Evolutionary conservation across 2,797 vertebrate genomes (phyloP).

Genomic region (Sparus aurata): DNA sequence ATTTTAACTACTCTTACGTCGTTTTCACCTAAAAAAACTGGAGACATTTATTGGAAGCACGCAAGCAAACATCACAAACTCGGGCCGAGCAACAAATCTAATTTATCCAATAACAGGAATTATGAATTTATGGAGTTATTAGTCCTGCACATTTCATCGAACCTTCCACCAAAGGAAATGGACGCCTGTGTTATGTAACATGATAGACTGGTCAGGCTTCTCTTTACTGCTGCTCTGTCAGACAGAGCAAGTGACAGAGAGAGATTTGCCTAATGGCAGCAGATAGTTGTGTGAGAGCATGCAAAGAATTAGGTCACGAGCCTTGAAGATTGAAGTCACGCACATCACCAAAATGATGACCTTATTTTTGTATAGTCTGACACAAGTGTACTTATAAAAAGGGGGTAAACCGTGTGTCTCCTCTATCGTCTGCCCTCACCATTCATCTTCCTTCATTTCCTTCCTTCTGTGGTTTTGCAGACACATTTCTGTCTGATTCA

Average conservation of each 20-base stretch:
- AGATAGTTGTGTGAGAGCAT: neutral
- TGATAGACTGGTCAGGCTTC: neutral
- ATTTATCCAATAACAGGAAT: no score
- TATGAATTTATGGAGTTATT: no score
- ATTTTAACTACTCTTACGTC: neutral
- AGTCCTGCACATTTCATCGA: no score
- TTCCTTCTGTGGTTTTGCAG: conserved; percentile 32
- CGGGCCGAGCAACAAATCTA: neutral
- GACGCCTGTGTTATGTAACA: neutral
- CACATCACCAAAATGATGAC: neutral
- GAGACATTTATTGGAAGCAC: no score
- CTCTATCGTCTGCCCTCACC: neutral
- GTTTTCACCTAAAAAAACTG: neutral
- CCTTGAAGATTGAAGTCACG: neutral
- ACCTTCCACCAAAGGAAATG: no score
- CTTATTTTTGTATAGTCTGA: neutral
- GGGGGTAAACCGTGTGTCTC: neutral
- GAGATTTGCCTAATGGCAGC: neutral
- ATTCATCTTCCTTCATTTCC: conserved; percentile 11
- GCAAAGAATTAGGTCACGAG: conserved; percentile 12
- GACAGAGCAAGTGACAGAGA: neutral
- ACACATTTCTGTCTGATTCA: conserved; percentile 35
- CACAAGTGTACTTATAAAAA: neutral
- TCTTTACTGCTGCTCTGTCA: neutral
- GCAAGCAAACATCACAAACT: no score